These are phyloP conservation scores for Drosophila rhopaloa DNA, from an alignment of 1,140 invertebrate genomes.

Conservation along the genomic window DNA sequence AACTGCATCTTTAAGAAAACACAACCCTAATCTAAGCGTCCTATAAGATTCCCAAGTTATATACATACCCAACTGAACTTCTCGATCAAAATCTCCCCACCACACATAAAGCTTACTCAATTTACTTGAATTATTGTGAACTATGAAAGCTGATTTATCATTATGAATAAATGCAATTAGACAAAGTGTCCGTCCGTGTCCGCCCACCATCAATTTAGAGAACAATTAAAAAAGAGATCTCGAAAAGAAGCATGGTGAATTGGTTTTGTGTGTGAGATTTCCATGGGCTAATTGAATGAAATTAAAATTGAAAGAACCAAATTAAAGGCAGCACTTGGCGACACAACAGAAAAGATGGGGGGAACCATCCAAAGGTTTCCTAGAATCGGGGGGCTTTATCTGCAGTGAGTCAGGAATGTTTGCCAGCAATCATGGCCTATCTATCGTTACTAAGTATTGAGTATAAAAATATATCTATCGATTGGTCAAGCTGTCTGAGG, in stretches of 20 bases:
- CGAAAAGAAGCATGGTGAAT: constrained; percentile 27
- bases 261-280: constrained; percentile 63
- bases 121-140: constrained; percentile 22
- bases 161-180: constrained; percentile 68
- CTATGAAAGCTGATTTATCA: constrained; percentile 50
- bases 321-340: constrained; percentile 32
- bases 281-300: constrained; percentile 73
- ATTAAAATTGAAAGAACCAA: constrained; percentile 74
- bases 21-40: background rate
- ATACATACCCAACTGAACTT: background rate
- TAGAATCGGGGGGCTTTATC: constrained; percentile 12
- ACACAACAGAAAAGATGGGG: constrained; percentile 13
- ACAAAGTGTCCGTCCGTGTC: constrained; percentile 51
- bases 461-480: constrained; percentile 5
- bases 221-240: constrained; percentile 57
- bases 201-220: constrained; percentile 72
- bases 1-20: background rate
- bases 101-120: constrained; percentile 16
- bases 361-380: constrained; percentile 6
- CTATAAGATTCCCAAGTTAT: constrained; percentile 5
- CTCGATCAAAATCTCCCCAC: constrained; percentile 4
- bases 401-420: constrained; percentile 18
- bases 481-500: constrained; percentile 39
- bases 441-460: constrained; percentile 3
- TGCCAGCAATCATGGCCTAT: constrained; percentile 1